Base-by-base conservation (phyloP, 1,140 invertebrate species). In the Drosophila carrolli region DNA sequence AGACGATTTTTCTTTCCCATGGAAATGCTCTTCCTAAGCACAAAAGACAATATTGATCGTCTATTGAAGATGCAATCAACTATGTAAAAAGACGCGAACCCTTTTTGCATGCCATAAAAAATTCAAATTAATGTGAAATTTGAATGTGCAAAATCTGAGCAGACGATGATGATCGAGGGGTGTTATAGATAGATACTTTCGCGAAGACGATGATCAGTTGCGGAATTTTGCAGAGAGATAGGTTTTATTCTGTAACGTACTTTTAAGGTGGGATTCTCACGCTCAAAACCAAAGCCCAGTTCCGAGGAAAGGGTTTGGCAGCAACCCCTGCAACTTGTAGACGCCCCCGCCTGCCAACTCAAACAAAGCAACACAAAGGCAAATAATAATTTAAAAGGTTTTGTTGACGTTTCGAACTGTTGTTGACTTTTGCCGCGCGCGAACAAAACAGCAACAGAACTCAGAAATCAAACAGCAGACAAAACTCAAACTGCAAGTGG, bases 361-460 rank as follows among this genome's bases (percentile, higher is more conserved):
- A 90, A 91, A 91, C 85, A 91, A 84, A 72, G 83, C 76, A 77
- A 78, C 81, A 86, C 83, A 86, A 86, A 91, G 76, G 81, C 78
- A 91, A 91, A 91, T 91, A 91, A 91, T 91, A 91, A 91, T 91
- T 91, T 91, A 91, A 91, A 91, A 91, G 88, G 88, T 88, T 91
- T 85, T 91, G 88, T 91, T 91, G 88, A 91, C 89, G 83, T 91
- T 91, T 88, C 83, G 80, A 91, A 91, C 83, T 83, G 83, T 91
- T 91, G 88, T 91, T 89, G 85, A 89, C 84, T 89, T 76, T 89
- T 90, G 75, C 74, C 84, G 84, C 84, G 84, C 84, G 84, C 84
- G 84, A 89, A 88, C 84, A 86, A 88, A 89, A 81, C 73, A 86
- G 68, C 57, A 85, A 81, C 74, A 84, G 76, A 62, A 82, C 68